phyloP scores from a whole-genome alignment of 2,797 vertebrate species.

The Periparus ater region DNA sequence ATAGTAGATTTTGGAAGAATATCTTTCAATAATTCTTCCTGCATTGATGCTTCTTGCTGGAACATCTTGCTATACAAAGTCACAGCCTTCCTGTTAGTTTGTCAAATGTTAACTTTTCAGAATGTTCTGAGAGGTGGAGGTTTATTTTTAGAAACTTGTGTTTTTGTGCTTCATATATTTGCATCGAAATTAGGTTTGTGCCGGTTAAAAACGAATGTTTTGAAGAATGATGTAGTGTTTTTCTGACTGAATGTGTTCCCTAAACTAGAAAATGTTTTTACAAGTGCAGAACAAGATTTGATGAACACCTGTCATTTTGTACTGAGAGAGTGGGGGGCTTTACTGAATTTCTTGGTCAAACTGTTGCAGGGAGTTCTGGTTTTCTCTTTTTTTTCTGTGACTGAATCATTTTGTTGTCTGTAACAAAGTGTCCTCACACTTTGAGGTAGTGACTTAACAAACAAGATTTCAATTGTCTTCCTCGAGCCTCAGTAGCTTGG shows the following conservation, averaged over 20 bases:
- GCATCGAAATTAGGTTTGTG: neutral
- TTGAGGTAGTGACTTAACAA: neutral
- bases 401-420: neutral
- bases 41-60: neutral
- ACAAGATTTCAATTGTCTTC: neutral
- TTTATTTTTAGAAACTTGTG: neutral
- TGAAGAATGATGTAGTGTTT: neutral
- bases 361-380: neutral
- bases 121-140: neutral
- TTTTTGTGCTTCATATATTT: neutral
- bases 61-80: neutral
- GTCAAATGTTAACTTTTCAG: neutral
- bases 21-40: neutral
- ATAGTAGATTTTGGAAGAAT: neutral
- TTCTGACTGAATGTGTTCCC: neutral
- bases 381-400: neutral
- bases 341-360: neutral
- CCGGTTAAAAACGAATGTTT: neutral
- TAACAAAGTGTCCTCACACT: neutral
- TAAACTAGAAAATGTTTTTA: neutral
- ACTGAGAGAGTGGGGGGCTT: neutral
- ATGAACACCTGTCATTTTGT: neutral
- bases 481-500: neutral
- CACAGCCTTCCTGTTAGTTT: neutral
- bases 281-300: neutral